Base-by-base conservation (phyloP, 2,797 vertebrate species). In the Hafferia zeledoni region DNA sequence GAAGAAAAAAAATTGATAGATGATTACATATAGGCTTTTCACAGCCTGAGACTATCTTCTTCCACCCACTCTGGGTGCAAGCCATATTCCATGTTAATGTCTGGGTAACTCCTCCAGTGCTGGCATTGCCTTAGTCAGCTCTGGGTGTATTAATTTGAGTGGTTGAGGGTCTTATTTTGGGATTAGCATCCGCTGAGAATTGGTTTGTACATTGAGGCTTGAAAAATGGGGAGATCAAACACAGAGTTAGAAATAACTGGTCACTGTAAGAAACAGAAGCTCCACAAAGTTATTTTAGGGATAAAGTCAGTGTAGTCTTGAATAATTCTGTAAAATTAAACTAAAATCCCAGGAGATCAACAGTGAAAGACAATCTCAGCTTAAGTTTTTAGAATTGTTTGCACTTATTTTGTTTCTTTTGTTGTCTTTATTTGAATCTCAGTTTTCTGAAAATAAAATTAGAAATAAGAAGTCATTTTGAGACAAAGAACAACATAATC, bases 261-360 rank as follows among this genome's bases (percentile, higher is more conserved):
- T 81, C 39, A 65, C 10, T 63, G 13, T 50, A 52, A 82, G 23
- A 76, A 69, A 23, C 47, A 83, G 15, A n/a, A 85, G 8, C 9
- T 86, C 15, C 15, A 33, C 25, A 52, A 83, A 89, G 67, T 5
- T 63, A 65, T 82, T 69, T 79, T 44, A 80, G 31, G 41, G 41
- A 43, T 76, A 37, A 85, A 80, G 69, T 59, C 70, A 76, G 8
- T 63, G 35, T 76, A 65, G 25, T 56, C 31, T 52, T 72, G 39
- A 90, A 70, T 59, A 89, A 84, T 79, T 87, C 39, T 90, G 11
- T 52, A 67, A 94, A 92, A 94, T 27, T 2, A 84, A 76, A 76
- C 47, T 25, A 30, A 89, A 79, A 80, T 13, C 28, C 6, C 5
- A 49, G 75, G 47, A 85, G 49, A 74, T 0, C 56, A 57, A 46